Base-by-base conservation (phyloP, 2,113 vertebrate species). In the Megaleporinus macrocephalus region DNA sequence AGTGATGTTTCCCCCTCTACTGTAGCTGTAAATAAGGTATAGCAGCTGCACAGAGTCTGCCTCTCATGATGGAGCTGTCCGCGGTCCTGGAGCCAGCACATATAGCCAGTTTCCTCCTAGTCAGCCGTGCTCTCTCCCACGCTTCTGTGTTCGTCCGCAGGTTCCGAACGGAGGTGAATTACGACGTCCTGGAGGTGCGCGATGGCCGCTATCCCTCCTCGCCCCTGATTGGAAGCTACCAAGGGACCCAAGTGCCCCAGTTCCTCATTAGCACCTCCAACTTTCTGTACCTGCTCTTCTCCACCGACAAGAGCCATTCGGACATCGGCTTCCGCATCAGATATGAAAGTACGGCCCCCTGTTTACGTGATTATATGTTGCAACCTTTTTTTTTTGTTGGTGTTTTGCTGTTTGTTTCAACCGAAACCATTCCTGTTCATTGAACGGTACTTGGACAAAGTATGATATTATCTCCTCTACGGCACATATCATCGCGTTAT, bases 231-330 rank as follows among this genome's bases (percentile, higher is more conserved):
- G 98, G 98, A 3, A 95, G 97, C 82, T 99, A 98, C 73, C 97
- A 99, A 0, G 98, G 98, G 33, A 99, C 98, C 13, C 98, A 99
- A 90, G 98, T 99, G 47, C 98, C 98, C 4, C 98, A 99, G 95
- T 99, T 99, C 90, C 96, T 99, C 86, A 98, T 99, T 91, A 99
- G 98, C 92, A 99, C 97, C 91, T 98, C 97, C 91, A 99, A 95
- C 93, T 98, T 95, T 89, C 92, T 99, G 81, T 98, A 93, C 86
- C 95, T 99, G 16, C 95, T 98, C 65, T 99, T 99, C 92, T 97
- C 96, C 26, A 99, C 98, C 0, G 98, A 99, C 93, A 99, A 99
- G 90, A 99, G 98, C 88, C 98, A 99, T 91, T 99, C 98, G 0
- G 98, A 99, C 87, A 78, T 36, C 36, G 36, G 36, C 36, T 36